Conservation (phyloP, 35 echinoderm and acorn worm genomes). For the Stichopus chloronotus region DNA sequence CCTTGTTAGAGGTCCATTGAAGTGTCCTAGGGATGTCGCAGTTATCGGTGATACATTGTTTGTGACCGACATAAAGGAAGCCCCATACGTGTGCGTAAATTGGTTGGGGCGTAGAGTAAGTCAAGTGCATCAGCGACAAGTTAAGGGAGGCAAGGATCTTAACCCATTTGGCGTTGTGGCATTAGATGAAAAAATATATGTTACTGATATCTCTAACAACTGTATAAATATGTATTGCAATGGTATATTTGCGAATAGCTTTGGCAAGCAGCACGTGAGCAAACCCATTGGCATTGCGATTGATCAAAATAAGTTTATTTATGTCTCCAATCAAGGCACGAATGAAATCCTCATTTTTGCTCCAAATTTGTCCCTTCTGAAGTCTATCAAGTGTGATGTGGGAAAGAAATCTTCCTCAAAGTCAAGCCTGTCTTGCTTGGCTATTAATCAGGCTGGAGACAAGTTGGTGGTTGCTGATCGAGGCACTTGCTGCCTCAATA, state of each 20-base stretch:
- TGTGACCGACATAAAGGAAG: conserved; percentile 32
- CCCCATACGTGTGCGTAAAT: not conserved
- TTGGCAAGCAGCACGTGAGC: not conserved
- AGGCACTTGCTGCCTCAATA: not conserved
- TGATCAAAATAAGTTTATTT: not conserved
- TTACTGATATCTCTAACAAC: not conserved
- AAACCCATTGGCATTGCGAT: not conserved
- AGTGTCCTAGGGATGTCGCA: conserved; percentile 31
- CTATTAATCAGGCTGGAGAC: conserved; percentile 39
- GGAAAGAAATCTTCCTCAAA: conserved; percentile 6
- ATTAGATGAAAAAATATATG: not conserved
- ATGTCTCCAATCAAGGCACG: conserved; percentile 19
- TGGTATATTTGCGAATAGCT: too few relatives aligned
- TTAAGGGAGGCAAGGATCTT: not conserved
- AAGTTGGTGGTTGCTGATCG: conserved; percentile 33
- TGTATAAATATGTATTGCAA: conserved; percentile 20
- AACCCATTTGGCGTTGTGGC: conserved; percentile 30
- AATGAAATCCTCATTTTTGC: not conserved
- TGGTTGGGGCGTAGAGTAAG: conserved; percentile 24
- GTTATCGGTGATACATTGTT: not conserved
- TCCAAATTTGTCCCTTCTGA: conserved; percentile 10
- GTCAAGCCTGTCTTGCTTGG: not conserved
- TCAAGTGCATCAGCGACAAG: not conserved
- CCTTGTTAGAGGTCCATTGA: not conserved
- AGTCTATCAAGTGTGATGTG: not conserved